Percentiles rank a stretch among this genome's conserved stretches.
Conservation (phyloP, 2,113 vertebrate species). For the Parotia lawesii region DNA sequence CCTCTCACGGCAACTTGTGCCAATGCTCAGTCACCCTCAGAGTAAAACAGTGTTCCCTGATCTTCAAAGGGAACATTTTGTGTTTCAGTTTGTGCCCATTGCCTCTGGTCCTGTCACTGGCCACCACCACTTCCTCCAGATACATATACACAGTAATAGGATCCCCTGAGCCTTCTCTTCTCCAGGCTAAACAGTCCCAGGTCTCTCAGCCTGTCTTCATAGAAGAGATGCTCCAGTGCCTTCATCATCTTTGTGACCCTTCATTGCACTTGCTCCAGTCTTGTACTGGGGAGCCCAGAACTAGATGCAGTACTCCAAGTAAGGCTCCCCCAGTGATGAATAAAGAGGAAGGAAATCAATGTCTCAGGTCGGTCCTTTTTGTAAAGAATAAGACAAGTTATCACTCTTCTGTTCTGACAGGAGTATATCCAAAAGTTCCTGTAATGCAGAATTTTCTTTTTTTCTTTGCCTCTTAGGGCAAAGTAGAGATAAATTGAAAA, state of each 20-base stretch:
- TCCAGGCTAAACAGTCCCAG: not conserved
- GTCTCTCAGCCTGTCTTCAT: not conserved
- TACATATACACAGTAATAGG: not conserved
- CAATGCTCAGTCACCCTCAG: not conserved
- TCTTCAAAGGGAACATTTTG: not conserved
- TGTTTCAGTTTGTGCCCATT: not conserved
- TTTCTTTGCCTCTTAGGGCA: not conserved
- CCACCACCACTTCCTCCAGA: not conserved
- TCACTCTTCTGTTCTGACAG: not conserved
- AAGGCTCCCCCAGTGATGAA: not conserved
- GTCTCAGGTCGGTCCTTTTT: not conserved
- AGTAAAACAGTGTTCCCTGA: not conserved
- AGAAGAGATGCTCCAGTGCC: not conserved
- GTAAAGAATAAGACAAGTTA: not conserved
- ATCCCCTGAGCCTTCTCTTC: not conserved
- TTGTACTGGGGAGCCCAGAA: not conserved
- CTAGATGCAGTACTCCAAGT: not conserved
- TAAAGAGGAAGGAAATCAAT: not conserved
- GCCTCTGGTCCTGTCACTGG: not conserved
- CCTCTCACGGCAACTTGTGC: not conserved
- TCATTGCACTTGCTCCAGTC: not conserved
- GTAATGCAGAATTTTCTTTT: not conserved
- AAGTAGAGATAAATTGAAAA: not conserved
- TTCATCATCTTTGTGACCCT: not conserved
- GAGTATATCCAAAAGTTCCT: not conserved